A percentile compares a stretch with the other conserved stretches of the same genome.
phyloP scores from a whole-genome alignment of 2,797 vertebrate genomes.

The Xyrichtys novacula region DNA sequence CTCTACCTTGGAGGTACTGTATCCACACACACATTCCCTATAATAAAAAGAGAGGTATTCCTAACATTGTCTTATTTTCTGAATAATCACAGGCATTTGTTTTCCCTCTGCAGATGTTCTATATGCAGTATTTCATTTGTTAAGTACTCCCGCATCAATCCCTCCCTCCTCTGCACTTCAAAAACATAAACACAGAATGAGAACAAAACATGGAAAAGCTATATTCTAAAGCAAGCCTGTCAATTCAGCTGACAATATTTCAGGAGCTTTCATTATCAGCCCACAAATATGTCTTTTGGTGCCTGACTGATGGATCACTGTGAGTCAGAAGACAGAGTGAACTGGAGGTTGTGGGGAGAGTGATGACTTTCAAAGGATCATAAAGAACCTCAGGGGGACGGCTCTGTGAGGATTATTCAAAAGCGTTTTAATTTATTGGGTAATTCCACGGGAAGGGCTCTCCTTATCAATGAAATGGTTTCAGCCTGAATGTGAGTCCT shows the following conservation, averaged over 20 bases:
- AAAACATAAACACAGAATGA: not conserved
- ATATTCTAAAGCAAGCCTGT: slow-evolving; percentile 32
- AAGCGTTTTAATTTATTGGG: slow-evolving; percentile 83
- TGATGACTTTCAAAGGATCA: slow-evolving; percentile 82
- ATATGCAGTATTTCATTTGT: not conserved
- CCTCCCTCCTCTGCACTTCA: not conserved
- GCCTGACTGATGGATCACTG: slow-evolving; percentile 69
- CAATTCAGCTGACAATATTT: slow-evolving; percentile 43
- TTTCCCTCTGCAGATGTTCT: not conserved
- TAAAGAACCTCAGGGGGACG: slow-evolving; percentile 81
- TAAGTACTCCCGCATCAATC: too few relatives aligned
- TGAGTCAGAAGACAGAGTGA: slow-evolving; percentile 63
- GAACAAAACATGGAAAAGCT: not conserved
- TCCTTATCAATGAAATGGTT: slow-evolving; percentile 80
- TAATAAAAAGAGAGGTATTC: not conserved
- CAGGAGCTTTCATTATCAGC: slow-evolving; percentile 67
- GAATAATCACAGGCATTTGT: not conserved
- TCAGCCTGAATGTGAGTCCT: slow-evolving; percentile 72
- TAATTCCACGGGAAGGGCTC: slow-evolving; percentile 74
- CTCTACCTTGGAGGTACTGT: not conserved
- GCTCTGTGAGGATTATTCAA: slow-evolving; percentile 78
- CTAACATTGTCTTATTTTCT: not conserved
- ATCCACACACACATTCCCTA: not conserved
- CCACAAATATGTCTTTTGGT: slow-evolving; percentile 77
- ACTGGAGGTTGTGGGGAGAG: slow-evolving; percentile 71